A percentile compares a stretch with the other conserved stretches of the same genome.
Conservation (phyloP, 1,140 invertebrate species). For the Lepidostoma basale region DNA sequence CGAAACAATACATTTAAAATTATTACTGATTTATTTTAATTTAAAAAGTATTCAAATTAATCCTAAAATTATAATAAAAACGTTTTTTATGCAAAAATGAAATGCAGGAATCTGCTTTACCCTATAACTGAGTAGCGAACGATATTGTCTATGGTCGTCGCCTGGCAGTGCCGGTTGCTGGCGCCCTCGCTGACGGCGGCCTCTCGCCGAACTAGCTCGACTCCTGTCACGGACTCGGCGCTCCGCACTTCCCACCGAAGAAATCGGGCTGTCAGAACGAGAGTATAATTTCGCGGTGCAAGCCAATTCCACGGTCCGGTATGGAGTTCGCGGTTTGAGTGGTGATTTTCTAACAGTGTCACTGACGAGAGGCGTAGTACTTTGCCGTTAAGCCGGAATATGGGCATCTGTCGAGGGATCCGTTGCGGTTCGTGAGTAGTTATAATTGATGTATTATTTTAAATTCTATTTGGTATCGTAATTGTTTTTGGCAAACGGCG, state of each 20-base stretch:
- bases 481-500: slow-evolving; percentile 7
- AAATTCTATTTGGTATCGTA: slow-evolving; percentile 2
- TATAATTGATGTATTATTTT: slow-evolving; percentile 8
- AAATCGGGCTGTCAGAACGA: background rate
- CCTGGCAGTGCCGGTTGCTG: background rate
- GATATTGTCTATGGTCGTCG: background rate
- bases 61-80: background rate
- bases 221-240: slow-evolving; percentile 24
- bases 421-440: background rate
- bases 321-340: background rate
- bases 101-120: background rate
- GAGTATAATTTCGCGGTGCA: background rate
- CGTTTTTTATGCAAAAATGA: background rate
- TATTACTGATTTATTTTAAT: background rate
- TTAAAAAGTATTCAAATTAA: no score
- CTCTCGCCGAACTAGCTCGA: background rate
- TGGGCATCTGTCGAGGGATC: background rate
- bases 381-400: background rate
- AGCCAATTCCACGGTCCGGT: background rate
- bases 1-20: background rate
- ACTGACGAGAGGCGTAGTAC: background rate
- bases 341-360: background rate
- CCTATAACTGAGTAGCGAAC: background rate
- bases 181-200: background rate
- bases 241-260: background rate